These are phyloP conservation scores for Aix galericulata DNA, from an alignment of 2,113 vertebrate genomes.

Conservation along the genomic window DNA sequence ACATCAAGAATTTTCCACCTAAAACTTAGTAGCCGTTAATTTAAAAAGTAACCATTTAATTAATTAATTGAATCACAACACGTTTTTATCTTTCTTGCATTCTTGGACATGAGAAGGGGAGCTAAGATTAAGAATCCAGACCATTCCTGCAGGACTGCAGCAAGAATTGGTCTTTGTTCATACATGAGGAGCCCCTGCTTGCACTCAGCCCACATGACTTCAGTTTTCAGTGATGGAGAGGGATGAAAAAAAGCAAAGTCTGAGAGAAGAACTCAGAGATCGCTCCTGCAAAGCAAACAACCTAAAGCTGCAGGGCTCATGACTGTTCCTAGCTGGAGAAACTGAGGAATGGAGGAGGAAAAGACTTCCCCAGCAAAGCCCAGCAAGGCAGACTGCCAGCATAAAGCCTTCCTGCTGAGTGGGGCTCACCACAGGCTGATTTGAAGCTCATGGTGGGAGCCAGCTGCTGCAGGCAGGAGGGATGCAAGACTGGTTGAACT, in stretches of 20 bases:
- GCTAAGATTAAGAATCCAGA: background rate
- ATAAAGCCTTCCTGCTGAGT: background rate
- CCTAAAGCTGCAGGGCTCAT: background rate
- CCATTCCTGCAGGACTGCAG: background rate
- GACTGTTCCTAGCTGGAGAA: background rate
- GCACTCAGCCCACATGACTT: background rate
- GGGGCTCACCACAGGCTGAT: background rate
- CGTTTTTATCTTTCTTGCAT: background rate
- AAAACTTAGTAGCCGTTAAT: background rate
- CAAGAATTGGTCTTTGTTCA: background rate
- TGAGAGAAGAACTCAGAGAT: background rate
- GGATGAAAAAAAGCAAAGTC: background rate
- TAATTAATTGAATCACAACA: background rate
- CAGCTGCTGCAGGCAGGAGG: background rate
- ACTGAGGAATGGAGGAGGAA: background rate
- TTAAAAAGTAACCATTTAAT: background rate
- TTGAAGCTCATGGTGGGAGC: background rate
- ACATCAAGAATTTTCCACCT: background rate
- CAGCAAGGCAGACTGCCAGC: background rate
- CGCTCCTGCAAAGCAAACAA: background rate
- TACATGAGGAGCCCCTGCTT: background rate
- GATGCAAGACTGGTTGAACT: accelerated
- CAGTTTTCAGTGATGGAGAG: background rate
- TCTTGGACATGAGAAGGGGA: background rate
- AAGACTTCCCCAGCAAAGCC: background rate